Evolutionary conservation across 2,888 invertebrate genomes (phyloP), one percentile per base, ranked within the genome.

Genomic region (Stictocephala bisonia): DNA sequence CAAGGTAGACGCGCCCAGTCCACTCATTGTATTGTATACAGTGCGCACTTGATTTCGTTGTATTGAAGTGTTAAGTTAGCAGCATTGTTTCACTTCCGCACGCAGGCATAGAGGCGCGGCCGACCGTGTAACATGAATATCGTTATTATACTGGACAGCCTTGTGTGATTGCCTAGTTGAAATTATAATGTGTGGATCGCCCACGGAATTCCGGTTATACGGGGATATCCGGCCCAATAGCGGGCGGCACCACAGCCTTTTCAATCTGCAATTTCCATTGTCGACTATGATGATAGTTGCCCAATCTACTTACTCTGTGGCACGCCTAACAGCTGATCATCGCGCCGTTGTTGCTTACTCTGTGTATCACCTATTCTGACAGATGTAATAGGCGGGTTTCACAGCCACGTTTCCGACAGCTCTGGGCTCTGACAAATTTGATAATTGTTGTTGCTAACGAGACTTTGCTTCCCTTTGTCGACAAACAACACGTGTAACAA

Each of bases 121-220:
- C 73, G 26, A 26, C 73, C 73, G 64, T 73, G 70, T 73, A 73
- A 73, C 73, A 73, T 66, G 73, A 73, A 73, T 73, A 73, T 73
- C 58, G 70, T 73, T 73, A 73, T 73, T 73, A 73, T 60, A 35
- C n/a, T 50, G 15, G 31, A 66, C 66, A 70, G 40, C 64, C 66
- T 64, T 68, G 73, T 70, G 70, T 73, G 60, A 73, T 73, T 53
- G 73, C 70, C 70, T 73, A 50, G 73, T 73, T 70, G 64, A 70
- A 73, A 73, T 73, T 73, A 73, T 73, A 73, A 73, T 73, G 73
- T 73, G 73, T 70, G 73, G 68, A 73, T 73, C 73, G 73, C 73
- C 73, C 73, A 73, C 71, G 73, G 73, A 73, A 73, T 73, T 73
- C 73, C 73, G 73, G 73, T 66, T 71, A 58, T 71, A 44, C 44